Evolutionary conservation across 1,140 invertebrate species (phyloP), one percentile per base, ranked within the genome.

Genomic region (Linepithema humile): DNA sequence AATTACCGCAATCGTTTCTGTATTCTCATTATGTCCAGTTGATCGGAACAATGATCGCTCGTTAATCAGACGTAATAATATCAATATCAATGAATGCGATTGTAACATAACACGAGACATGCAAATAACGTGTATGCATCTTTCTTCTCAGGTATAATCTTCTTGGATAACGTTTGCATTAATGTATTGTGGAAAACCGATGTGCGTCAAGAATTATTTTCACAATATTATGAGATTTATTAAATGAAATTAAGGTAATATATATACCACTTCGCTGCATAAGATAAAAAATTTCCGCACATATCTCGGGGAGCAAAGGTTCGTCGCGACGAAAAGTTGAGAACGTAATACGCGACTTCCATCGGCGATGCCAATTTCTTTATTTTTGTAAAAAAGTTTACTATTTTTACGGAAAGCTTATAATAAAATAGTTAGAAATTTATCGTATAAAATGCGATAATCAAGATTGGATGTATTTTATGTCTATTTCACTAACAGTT

Each of bases 291-390:
- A 9, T 15, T 74, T 53, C 40, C 7, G 35, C 23, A 26, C 43
- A 17, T 73, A 43, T 62, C 40, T 77, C 59, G 59, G 7, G 1
- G 73, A 64, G 40, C 57, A 77, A 64, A 62, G 26, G 57, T 62
- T 75, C 12, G 17, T 4, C 20, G 26, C 6, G 73, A n/a, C 12
- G 40, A 0, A 17, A 43, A 60, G 17, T 40, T 20, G 12, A n/a
- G 12, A 62, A 26, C 73, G 9, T 26, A 7, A 50, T 64, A 40
- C 10, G 9, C 6, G 69, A 32, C 17, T 60, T 1, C n/a, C 4
- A 59, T 59, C 26, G 20, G 20, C 3, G 26, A 26, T 35, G 59
- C 9, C 53, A 35, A 20, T 12, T 7, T 73, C 32, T 40, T 29
- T 4, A 0, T 45, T 45, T 45, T 3, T 15, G 0, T 12, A 45